A percentile compares a stretch with the other conserved stretches of the same genome.
These are phyloP conservation scores for Wiebesia pumilae DNA, from an alignment of 1,140 invertebrate species.

Conservation along the genomic window DNA sequence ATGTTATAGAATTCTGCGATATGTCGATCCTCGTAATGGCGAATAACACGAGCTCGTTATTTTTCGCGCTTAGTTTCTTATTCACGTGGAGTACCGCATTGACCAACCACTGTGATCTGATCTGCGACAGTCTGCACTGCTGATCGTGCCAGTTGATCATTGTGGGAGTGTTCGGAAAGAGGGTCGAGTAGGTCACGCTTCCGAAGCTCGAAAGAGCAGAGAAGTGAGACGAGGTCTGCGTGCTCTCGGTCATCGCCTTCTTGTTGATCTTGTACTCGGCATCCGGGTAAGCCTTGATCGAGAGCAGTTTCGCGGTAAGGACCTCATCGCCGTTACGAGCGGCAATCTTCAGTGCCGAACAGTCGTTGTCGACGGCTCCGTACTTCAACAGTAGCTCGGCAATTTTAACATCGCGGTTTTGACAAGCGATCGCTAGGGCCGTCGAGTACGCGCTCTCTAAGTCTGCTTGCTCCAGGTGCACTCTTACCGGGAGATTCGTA, in stretches of 20 bases:
- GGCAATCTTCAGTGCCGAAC: constrained; percentile 85
- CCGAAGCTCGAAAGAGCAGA: constrained; percentile 77
- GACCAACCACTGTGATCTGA: constrained; percentile 87
- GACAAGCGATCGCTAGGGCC: constrained; percentile 73
- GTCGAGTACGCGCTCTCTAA: constrained; percentile 65
- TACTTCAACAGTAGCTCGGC: constrained; percentile 86
- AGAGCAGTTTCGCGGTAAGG: constrained; percentile 84
- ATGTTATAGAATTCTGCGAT: constrained; percentile 90
- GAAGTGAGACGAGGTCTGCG: constrained; percentile 76
- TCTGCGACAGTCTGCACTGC: constrained; percentile 80
- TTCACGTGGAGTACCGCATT: constrained; percentile 90
- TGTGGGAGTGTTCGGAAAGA: constrained; percentile 90
- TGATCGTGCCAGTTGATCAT: constrained; percentile 97
- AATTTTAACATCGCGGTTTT: constrained; percentile 76
- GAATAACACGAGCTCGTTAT: constrained; percentile 84
- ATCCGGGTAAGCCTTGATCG: constrained; percentile 88
- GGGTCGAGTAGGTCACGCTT: constrained; percentile 84
- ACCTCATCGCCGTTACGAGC: constrained; percentile 82
- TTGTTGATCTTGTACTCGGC: constrained; percentile 92
- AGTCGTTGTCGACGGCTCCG: constrained; percentile 92
- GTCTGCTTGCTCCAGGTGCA: constrained; percentile 72
- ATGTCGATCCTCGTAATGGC: constrained; percentile 96
- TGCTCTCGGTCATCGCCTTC: constrained; percentile 84
- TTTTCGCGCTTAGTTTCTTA: constrained; percentile 83
- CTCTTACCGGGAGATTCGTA: constrained; percentile 80